Percentiles rank a stretch among this genome's conserved stretches.
Conservation (phyloP, 2,797 vertebrate species). For the Microhierax caerulescens region DNA sequence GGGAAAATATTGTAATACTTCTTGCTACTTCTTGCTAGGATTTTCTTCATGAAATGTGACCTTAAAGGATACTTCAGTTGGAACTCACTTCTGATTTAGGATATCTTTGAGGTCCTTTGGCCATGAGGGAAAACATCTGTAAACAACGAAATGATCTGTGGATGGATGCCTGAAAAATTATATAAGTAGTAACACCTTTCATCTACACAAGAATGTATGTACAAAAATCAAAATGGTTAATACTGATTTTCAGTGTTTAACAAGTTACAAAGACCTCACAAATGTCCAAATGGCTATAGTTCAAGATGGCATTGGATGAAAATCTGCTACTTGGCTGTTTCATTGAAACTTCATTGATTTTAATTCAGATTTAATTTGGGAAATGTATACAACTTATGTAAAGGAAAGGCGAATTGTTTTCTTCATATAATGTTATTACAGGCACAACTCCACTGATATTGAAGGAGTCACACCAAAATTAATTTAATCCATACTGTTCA, state of each 20-base stretch:
- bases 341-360: not conserved
- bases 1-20: not conserved
- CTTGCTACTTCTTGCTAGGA: not conserved
- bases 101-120: not conserved
- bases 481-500: not conserved
- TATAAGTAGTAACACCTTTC: not conserved
- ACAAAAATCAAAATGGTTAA: not conserved
- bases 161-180: not conserved
- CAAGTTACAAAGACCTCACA: not conserved
- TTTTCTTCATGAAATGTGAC: not conserved
- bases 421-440: not conserved
- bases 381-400: not conserved
- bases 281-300: not conserved
- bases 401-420: not conserved
- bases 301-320: not conserved
- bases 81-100: not conserved
- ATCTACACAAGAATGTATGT: not conserved
- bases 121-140: not conserved
- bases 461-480: not conserved
- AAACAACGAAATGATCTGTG: not conserved
- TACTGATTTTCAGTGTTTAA: not conserved
- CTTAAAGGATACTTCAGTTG: not conserved
- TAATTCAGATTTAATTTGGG: not conserved
- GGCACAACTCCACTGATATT: not conserved
- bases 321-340: not conserved